Evolutionary conservation across 2,888 invertebrate species (phyloP), one percentile per base, ranked within the genome.

Genomic region (Frankliniella intonsa): DNA sequence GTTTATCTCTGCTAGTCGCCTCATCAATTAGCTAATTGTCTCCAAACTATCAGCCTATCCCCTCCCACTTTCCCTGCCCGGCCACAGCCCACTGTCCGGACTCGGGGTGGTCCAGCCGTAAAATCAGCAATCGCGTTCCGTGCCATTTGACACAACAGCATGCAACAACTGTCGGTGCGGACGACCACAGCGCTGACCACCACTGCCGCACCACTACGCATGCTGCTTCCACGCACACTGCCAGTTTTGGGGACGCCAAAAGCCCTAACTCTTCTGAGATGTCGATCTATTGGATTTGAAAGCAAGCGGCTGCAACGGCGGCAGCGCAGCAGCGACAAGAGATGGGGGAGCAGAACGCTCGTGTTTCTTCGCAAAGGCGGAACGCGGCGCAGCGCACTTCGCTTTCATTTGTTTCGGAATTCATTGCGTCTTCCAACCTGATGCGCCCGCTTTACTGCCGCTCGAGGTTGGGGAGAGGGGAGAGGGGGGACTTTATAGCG

Each of bases 391-490:
- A 55, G 12, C 55, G 55, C 17, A 12, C 14, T 17, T 69, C 69
- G 69, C 69, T 25, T 22, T 22, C 25, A 25, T 22, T 25, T 22
- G 69, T 76, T 76, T 76, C 69, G 69, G 69, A 22, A 76, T 76
- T 76, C 12, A 76, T 76, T 76, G 69, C 69, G 69, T 76, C 25
- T 76, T 76, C 69, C 69, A 25, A 76, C 69, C 69, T 76, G 69
- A 76, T 76, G 69, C 69, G 11, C 69, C 22, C 62, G 14, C 62
- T 62, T 62, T 62, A 62, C 55, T 55, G 55, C 55, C 55, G 55
- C 55, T 55, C 14, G 38, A 38, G 5, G n/a, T n/a, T n/a, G n/a
- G 38, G 38, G 38, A 38, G 5, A 38, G 5, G 38, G 38, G 5
- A 2, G 5, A 5, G 38, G 38, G 38, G 38, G 38, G 38, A 38